These are phyloP conservation scores for Sciaenops ocellatus DNA, from an alignment of 2,797 vertebrate genomes.

Conservation along the genomic window DNA sequence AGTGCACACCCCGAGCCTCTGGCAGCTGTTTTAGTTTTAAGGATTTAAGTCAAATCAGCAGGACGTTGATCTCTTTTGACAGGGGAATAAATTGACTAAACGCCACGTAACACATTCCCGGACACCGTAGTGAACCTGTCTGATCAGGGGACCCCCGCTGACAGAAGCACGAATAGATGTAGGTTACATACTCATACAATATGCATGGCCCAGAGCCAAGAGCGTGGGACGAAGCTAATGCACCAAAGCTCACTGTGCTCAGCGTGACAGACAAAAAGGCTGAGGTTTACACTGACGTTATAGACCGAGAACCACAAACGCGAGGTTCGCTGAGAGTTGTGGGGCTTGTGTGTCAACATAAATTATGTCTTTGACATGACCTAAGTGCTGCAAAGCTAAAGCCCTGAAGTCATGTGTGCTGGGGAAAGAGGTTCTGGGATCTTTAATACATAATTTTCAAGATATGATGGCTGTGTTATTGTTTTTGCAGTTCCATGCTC, in stretches of 20 bases:
- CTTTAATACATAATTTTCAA: neutral
- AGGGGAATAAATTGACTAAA: constrained; percentile 53
- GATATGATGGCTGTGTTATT: neutral
- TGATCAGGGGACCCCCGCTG: constrained; percentile 47
- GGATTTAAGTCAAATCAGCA: constrained; percentile 40
- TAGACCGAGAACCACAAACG: constrained; percentile 12
- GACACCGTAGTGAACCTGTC: constrained; percentile 47
- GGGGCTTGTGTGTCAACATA: constrained; percentile 19
- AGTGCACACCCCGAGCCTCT: neutral
- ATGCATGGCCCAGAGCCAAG: constrained; percentile 60
- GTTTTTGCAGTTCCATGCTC: neutral
- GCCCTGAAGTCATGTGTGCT: neutral
- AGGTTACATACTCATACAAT: constrained; percentile 72
- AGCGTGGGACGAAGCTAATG: constrained; percentile 57
- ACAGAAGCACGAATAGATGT: constrained; percentile 59
- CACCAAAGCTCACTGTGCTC: constrained; percentile 29
- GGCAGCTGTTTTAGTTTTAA: constrained; percentile 26
- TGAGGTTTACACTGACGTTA: constrained; percentile 40
- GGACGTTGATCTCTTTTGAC: constrained; percentile 58
- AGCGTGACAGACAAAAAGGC: constrained; percentile 52
- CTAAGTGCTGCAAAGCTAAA: constrained; percentile 11
- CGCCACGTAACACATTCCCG: constrained; percentile 24
- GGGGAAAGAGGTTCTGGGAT: neutral
- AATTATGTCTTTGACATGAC: constrained; percentile 32
- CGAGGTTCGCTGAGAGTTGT: constrained; percentile 11